Percentiles rank a stretch among this genome's conserved stretches.
Conservation (phyloP, 1,140 invertebrate genomes). For the Limonius californicus region DNA sequence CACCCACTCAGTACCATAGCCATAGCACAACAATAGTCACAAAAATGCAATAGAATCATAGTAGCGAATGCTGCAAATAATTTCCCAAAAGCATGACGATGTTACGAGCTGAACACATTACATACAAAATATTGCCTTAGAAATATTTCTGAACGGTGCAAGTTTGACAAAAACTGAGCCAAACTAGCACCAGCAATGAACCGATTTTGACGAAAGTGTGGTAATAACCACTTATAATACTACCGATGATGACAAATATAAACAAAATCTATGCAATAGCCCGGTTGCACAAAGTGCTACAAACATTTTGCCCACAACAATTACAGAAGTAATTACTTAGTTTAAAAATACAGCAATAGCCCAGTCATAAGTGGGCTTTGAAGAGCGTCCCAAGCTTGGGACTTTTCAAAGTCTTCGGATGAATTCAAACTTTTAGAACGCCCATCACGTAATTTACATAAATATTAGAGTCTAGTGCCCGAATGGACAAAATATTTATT, state of each 20-base stretch:
- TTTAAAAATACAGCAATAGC: constrained; percentile 43
- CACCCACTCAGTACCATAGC: constrained; percentile 5
- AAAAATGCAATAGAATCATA: constrained; percentile 22
- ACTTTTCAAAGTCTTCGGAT: constrained; percentile 22
- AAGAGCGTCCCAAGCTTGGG: constrained; percentile 6
- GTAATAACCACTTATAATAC: too few species aligned
- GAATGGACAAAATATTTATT: constrained; percentile 48
- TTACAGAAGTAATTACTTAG: constrained; percentile 28
- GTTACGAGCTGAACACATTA: background rate
- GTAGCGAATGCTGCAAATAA: constrained; percentile 19
- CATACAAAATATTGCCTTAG: background rate
- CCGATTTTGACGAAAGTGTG: constrained; percentile 24
- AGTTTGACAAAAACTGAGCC: too few species aligned
- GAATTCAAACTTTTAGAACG: constrained; percentile 37
- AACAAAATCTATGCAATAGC: constrained; percentile 39
- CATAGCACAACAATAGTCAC: constrained; percentile 25
- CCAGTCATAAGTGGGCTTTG: constrained; percentile 34
- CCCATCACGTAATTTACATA: constrained; percentile 45
- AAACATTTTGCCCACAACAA: constrained; percentile 46
- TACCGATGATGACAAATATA: too few species aligned
- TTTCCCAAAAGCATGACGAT: constrained; percentile 45
- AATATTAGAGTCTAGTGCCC: constrained; percentile 47
- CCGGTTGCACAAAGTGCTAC: constrained; percentile 48
- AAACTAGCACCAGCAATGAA: too few species aligned
- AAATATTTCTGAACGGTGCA: background rate